A percentile compares a stretch with the other conserved stretches of the same genome.
phyloP scores from a whole-genome alignment of 2,888 invertebrate genomes.

The Aspidiotus rigidus region DNA sequence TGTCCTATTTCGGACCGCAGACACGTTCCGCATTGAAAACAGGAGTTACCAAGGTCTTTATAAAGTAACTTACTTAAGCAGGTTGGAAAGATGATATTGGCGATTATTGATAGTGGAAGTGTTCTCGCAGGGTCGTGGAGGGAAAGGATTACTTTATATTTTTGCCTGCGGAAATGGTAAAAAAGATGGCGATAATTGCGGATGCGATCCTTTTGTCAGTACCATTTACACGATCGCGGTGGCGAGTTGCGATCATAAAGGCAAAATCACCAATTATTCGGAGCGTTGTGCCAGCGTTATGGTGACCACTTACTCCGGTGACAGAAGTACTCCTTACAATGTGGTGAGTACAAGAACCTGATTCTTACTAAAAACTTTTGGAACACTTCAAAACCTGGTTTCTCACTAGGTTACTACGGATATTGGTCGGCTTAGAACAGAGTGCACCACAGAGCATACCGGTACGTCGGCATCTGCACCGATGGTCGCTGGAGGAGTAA shows the following conservation, averaged over 20 bases:
- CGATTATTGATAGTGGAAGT: background rate
- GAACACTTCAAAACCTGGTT: background rate
- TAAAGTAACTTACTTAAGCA: background rate
- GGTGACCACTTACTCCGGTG: conserved; percentile 83
- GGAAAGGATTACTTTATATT: conserved; percentile 76
- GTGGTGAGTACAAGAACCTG: conserved; percentile 55
- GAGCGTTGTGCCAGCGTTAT: conserved; percentile 81
- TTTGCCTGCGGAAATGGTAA: conserved; percentile 94
- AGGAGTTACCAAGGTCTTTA: conserved; percentile 59
- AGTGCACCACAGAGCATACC: conserved; percentile 76
- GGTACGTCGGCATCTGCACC: conserved; percentile 92
- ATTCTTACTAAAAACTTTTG: background rate
- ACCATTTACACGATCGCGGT: conserved; percentile 81
- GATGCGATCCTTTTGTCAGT: conserved; percentile 79
- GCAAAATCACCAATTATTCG: conserved; percentile 77
- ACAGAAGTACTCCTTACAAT: conserved; percentile 73
- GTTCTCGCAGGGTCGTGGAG: conserved; percentile 52
- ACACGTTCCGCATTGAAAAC: conserved; percentile 64
- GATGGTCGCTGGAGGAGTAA: conserved; percentile 81
- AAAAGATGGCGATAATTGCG: conserved; percentile 70
- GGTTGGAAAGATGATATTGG: background rate
- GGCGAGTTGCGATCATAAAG: conserved; percentile 70
- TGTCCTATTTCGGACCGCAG: conserved; percentile 77
- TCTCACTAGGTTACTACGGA: background rate
- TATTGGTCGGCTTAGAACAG: background rate